Base-by-base conservation (phyloP, 2,888 invertebrate species). In the Chrysolina haemoptera region DNA sequence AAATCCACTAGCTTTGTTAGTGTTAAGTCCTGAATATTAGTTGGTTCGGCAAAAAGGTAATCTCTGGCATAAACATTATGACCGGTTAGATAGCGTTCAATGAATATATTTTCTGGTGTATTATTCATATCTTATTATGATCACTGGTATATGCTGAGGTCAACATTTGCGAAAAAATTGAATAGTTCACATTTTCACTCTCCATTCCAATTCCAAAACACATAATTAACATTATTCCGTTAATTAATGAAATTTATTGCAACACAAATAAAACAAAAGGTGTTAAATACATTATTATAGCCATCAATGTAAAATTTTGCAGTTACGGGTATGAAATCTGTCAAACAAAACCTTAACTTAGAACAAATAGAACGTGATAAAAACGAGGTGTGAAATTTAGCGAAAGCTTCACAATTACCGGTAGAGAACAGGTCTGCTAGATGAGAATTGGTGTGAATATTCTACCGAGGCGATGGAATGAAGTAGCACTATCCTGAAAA, bases 211-310 rank as follows among this genome's bases (percentile, higher is more conserved):
- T 35, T n/a, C 35, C 59, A 59, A 59, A 35, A n/a, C 59, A 59
- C n/a, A 14, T 53, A 62, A 65, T 70, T 74, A 70, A 27, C 73
- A 41, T 8, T 22, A 46, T 11, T 18, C 9, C 40, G 70, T 59
- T 70, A 74, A 74, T 67, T 70, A 70, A 74, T 70, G 70, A 70
- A 70, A 74, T 70, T 73, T 70, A 73, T 62, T 62, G 73, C 70
- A 73, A 70, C 50, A 73, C 62, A 69, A 73, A 73, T 67, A 70
- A 46, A 55, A 74, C 53, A 68, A 67, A 43, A 74, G 62, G 74
- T 70, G 74, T 63, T 74, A 70, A 70, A 70, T 63, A 63, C 63
- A 20, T 70, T 70, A 70, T 70, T 63, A 63, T 50, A 48, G 35
- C 27, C 48, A 46, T 70, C 18, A 63, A n/a, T 70, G 62, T 50